These are phyloP conservation scores for Phengaris arion DNA, from an alignment of 2,888 invertebrate genomes.

Conservation along the genomic window DNA sequence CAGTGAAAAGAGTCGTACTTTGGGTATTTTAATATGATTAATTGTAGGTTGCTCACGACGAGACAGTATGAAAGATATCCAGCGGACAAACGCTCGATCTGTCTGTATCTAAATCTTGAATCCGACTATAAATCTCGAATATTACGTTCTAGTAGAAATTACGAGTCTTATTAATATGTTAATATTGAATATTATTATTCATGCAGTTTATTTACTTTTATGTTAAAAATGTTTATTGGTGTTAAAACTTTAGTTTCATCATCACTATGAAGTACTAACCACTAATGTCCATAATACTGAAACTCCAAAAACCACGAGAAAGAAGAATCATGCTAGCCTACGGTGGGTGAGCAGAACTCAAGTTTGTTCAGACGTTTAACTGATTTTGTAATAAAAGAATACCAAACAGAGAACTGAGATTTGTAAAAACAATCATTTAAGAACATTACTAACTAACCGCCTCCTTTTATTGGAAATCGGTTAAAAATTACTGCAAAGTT, in stretches of 20 bases:
- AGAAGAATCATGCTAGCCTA: too few relatives aligned
- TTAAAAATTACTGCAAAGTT: too few relatives aligned
- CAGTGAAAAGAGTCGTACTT: slow-evolving; percentile 1
- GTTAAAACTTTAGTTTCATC: background rate
- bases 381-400: background rate
- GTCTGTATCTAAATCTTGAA: background rate
- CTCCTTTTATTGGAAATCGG: too few relatives aligned
- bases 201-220: background rate
- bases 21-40: slow-evolving; percentile 11
- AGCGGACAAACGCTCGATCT: background rate
- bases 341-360: too few relatives aligned
- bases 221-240: background rate
- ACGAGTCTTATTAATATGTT: background rate
- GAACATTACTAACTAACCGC: too few relatives aligned
- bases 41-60: background rate
- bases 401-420: background rate
- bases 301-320: too few relatives aligned
- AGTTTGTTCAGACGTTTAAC: too few relatives aligned
- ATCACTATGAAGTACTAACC: background rate
- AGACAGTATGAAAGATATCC: background rate
- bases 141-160: slow-evolving; percentile 7
- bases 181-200: background rate
- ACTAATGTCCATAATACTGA: background rate
- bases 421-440: too few relatives aligned
- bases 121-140: background rate